These are phyloP conservation scores for Ichneumoninae sp. DNA, from an alignment of 2,888 invertebrate species.

Conservation along the genomic window DNA sequence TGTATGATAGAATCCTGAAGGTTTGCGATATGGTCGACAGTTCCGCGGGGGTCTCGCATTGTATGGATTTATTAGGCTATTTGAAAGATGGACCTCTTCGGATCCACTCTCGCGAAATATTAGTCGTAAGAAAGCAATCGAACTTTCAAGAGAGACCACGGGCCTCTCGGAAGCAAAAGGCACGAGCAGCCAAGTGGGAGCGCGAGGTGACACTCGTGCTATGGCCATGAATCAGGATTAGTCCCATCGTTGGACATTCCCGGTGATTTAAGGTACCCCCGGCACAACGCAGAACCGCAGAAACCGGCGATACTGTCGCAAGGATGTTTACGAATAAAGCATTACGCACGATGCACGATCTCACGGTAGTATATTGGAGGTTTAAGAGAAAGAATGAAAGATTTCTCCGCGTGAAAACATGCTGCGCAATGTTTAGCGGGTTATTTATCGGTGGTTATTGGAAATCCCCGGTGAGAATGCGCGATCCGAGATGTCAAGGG, in stretches of 20 bases:
- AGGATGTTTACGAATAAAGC: conserved; percentile 66
- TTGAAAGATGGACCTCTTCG: neutral
- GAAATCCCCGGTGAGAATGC: conserved; percentile 26
- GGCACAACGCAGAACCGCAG: conserved; percentile 47
- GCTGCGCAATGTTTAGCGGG: conserved; percentile 72
- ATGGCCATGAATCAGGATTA: conserved; percentile 80
- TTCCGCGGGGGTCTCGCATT: neutral
- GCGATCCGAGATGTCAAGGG: neutral
- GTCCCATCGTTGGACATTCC: conserved; percentile 75
- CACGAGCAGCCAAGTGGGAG: conserved; percentile 5
- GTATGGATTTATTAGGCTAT: neutral
- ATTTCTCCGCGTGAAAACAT: conserved; percentile 79
- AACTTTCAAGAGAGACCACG: conserved; percentile 50
- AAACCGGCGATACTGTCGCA: conserved; percentile 59
- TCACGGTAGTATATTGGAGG: conserved; percentile 65
- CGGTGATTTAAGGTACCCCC: conserved; percentile 78
- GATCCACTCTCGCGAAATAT: conserved; percentile 23
- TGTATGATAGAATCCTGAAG: neutral
- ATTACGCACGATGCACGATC: conserved; percentile 60
- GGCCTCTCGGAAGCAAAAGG: conserved; percentile 27
- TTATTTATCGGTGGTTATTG: conserved; percentile 79
- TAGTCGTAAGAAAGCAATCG: conserved; percentile 17
- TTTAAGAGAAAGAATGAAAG: conserved; percentile 67
- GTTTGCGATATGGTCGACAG: neutral
- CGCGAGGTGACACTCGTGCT: conserved; percentile 57